Conservation (phyloP, 2,113 vertebrate species). For the Peromyscus californicus region DNA sequence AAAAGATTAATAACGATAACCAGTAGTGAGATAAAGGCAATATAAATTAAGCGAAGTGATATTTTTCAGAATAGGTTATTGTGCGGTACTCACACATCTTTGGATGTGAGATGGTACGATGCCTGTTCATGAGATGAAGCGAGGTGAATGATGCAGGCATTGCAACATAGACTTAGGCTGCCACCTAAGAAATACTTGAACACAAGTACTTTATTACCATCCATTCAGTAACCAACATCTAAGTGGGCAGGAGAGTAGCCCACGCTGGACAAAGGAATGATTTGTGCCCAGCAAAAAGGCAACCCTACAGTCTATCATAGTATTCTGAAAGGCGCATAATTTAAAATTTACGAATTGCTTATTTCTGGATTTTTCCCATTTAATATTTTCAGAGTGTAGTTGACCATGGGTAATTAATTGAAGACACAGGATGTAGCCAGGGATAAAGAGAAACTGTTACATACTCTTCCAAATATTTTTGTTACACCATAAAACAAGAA, state of each 20-base stretch:
- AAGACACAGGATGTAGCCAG: background rate
- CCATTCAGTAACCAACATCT: background rate
- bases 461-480: background rate
- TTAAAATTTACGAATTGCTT: background rate
- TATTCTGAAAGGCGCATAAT: background rate
- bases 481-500: background rate
- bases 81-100: background rate
- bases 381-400: background rate
- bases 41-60: background rate
- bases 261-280: background rate
- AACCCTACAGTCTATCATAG: background rate
- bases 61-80: background rate
- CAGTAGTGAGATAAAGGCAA: background rate
- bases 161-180: background rate
- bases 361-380: background rate
- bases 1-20: background rate
- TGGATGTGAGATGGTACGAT: background rate
- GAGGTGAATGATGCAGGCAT: background rate
- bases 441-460: background rate
- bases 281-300: background rate
- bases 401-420: background rate
- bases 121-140: background rate
- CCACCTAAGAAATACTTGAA: background rate
- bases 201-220: background rate
- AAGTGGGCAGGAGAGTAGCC: background rate